A percentile compares a stretch with the other conserved stretches of the same genome.
Evolutionary conservation across 2,888 invertebrate genomes (phyloP).

Genomic region (Drosophila lutescens): DNA sequence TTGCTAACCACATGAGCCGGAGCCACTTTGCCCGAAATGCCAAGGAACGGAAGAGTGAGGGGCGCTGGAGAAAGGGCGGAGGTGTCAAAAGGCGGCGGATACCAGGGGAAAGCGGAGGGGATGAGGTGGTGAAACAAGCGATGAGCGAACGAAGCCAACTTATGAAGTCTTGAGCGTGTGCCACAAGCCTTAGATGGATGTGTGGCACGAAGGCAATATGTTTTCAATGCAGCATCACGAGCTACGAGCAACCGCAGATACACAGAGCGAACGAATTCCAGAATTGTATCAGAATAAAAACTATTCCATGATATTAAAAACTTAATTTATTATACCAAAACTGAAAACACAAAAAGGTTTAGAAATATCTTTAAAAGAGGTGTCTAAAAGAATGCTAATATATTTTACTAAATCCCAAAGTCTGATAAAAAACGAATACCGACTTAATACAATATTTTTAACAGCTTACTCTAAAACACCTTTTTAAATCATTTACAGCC

Average conservation of each 20-base stretch:
- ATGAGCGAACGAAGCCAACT: constrained; percentile 21
- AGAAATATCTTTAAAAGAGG: no score
- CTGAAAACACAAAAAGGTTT: no score
- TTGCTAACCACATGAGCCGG: constrained; percentile 61
- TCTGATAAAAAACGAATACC: no score
- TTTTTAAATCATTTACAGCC: no score
- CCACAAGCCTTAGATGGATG: constrained; percentile 16
- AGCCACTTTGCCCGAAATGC: constrained; percentile 52
- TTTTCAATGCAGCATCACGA: constrained; percentile 27
- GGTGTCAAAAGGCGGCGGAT: background rate
- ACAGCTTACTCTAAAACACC: no score
- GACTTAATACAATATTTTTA: no score
- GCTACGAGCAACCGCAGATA: background rate
- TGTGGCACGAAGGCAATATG: constrained; percentile 34
- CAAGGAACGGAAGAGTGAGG: constrained; percentile 2
- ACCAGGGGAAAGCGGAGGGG: background rate
- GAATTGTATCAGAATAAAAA: no score
- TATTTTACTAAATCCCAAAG: no score
- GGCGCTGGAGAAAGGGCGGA: background rate
- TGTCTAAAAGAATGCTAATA: no score
- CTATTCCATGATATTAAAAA: no score
- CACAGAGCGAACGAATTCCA: background rate
- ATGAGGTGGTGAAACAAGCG: constrained; percentile 17
- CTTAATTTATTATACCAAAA: no score
- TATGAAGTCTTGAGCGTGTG: constrained; percentile 58